Base-by-base conservation (phyloP, 1,140 invertebrate genomes). In the Philopotamus ludificatus region DNA sequence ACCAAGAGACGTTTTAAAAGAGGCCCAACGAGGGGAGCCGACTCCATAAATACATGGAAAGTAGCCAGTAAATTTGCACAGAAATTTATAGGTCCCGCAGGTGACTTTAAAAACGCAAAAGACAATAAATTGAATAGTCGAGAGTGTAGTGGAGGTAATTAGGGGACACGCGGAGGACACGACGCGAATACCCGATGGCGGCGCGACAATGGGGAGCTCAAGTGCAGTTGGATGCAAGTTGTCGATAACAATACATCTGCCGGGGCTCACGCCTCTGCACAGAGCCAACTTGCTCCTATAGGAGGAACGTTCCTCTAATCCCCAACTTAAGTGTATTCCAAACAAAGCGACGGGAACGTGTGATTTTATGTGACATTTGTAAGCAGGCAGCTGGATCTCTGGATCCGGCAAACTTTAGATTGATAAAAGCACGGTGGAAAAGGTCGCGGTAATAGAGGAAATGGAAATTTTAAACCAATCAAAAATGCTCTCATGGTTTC, bases 191-290 rank as follows among this genome's bases (percentile, higher is more conserved):
- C 15, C 4, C 18, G 44, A 47, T 20, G 18, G 44, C 8, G 18
- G 10, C 4, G 8, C 44, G 7, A 47, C 44, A 47, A 47, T 47
- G 44, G 18, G 44, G 15, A 9, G 10, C n/a, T n/a, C 18, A 47
- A 47, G 44, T 47, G 44, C 44, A 47, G 10, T 47, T 47, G 28
- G 41, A 34, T 23, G 34, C 20, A 1, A 58, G 21, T 58, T 58
- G 42, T 47, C 57, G 42, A 60, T 60, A 60, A 60, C 57, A 47
- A 60, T 60, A 60, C 57, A 47, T 60, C 42, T 60, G 44, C 25
- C 39, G 15, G 25, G 15, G 55, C 42, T 59, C 25, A 54, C 16
- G 44, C 44, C 18, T 47, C 15, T 16, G 18, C 44, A n/a, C 44
- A 20, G 15, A 47, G 44, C n/a, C 8, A 39, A 41, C 57, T 47